Base-by-base conservation (phyloP, 2,888 invertebrate genomes). In the Erynnis tages region DNA sequence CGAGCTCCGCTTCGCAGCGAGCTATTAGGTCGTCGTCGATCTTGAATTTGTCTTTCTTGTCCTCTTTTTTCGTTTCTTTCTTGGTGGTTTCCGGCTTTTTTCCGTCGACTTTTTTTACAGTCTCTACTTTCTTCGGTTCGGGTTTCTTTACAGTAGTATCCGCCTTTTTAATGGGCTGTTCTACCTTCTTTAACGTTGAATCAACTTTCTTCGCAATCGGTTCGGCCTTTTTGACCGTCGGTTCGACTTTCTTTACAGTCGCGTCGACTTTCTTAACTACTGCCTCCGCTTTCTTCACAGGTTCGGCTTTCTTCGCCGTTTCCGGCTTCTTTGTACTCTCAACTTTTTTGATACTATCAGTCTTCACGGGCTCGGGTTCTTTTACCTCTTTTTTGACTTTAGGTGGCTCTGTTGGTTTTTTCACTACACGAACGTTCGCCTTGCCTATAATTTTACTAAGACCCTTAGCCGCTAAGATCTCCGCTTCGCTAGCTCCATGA, bases 381-480 rank as follows among this genome's bases (percentile, higher is more conserved):
- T n/a, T 71, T 59, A 38, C 65, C 54, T 30, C 69, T 58, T 63
- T 74, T 21, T 71, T 70, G 16, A 53, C 53, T 25, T 49, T 56
- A 3, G 45, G 45, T 30, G 57, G 53, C n/a, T 62, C 61, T 0
- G 27, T 57, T 0, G 57, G 37, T 23, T 62, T 67, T 43, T 67
- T 62, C 0, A 59, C 57, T 1, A 54, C 56, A 17, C 58, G 54
- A 66, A 78, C 0, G 32, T 76, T 86, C 0, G 82, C 76, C 58
- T 84, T 82, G 0, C 78, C 80, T 29, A 90, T 89, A 0, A 90
- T 83, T 54, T 88, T 90, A 47, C 88, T 86, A 0, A 90, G 62
- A 0, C 87, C 87, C 58, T 81, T 89, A 0, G 85, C 90, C 0
- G 83, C 90, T 43, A 90, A 27, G 0, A 89, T 82, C 64, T 90